phyloP scores from a whole-genome alignment of 1,140 invertebrate genomes.

The Drosophila murphyi region DNA sequence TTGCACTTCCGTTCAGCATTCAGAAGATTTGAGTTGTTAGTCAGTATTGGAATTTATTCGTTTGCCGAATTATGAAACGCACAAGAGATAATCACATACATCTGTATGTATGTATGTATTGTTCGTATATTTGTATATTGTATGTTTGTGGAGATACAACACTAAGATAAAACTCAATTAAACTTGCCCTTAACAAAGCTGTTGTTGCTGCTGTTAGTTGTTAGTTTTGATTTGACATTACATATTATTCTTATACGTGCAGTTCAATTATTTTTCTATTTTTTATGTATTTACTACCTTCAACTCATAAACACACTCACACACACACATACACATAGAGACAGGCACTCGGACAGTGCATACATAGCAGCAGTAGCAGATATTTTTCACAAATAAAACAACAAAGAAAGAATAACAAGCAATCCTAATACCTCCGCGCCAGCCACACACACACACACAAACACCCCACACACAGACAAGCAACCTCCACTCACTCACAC shows the following conservation, averaged over 20 bases:
- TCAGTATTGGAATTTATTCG: conserved; percentile 41
- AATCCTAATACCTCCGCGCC: conserved; percentile 61
- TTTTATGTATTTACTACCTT: conserved; percentile 70
- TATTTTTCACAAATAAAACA: conserved; percentile 78
- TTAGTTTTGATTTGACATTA: conserved; percentile 44
- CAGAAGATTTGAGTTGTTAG: conserved; percentile 43
- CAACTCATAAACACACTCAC: conserved; percentile 44
- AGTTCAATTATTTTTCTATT: conserved; percentile 49
- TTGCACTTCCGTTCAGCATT: conserved; percentile 50
- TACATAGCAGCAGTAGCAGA: conserved; percentile 56
- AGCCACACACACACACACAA: conserved; percentile 24
- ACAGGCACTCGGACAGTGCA: conserved; percentile 49
- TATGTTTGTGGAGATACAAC: not conserved
- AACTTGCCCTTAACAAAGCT: conserved; percentile 38
- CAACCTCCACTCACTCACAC: conserved; percentile 40
- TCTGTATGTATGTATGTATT: not conserved
- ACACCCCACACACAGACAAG: conserved; percentile 11
- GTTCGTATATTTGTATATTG: conserved; percentile 7
- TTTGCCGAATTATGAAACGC: conserved; percentile 46
- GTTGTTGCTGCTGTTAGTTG: conserved; percentile 21
- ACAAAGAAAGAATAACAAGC: conserved; percentile 77
- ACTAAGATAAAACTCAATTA: conserved; percentile 41
- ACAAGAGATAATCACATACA: conserved; percentile 39
- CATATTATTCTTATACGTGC: conserved; percentile 45
- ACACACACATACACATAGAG: conserved; percentile 35